phyloP scores from a whole-genome alignment of 2,113 vertebrate species.

The Panthera uncia region DNA sequence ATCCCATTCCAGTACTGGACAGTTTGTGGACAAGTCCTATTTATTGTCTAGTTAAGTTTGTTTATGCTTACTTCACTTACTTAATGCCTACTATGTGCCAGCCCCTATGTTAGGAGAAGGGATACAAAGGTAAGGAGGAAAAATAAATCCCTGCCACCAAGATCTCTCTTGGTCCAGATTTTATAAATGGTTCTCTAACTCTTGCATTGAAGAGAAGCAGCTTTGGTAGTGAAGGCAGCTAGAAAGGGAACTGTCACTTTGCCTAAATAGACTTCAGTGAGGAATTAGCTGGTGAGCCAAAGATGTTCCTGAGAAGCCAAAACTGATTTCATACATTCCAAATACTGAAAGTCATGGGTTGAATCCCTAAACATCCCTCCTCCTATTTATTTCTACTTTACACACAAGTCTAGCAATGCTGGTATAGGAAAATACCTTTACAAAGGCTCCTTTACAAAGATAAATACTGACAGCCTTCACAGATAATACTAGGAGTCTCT shows the following conservation, averaged over 20 bases:
- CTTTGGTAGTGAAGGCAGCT: not conserved
- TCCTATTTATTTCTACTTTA: not conserved
- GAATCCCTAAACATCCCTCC: not conserved
- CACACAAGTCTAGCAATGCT: not conserved
- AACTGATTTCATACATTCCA: conserved; percentile 1
- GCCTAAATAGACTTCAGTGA: not conserved
- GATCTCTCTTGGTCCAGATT: not conserved
- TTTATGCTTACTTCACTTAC: not conserved
- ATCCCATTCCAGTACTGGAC: not conserved
- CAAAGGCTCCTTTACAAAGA: not conserved
- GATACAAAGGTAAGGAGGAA: not conserved
- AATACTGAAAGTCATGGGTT: not conserved
- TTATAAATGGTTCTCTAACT: not conserved
- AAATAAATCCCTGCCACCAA: not conserved
- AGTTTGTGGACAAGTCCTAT: not conserved
- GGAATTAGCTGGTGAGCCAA: not conserved
- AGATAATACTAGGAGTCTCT: not conserved
- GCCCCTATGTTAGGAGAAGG: not conserved
- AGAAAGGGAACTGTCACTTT: not conserved
- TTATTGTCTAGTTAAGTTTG: not conserved
- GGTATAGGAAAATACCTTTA: not conserved
- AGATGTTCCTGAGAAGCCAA: not conserved
- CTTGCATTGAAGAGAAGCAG: not conserved
- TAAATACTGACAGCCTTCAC: not conserved
- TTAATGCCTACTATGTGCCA: not conserved